These are phyloP conservation scores for Pseudochirops corinnae DNA, from an alignment of 2,797 vertebrate species.

Conservation along the genomic window DNA sequence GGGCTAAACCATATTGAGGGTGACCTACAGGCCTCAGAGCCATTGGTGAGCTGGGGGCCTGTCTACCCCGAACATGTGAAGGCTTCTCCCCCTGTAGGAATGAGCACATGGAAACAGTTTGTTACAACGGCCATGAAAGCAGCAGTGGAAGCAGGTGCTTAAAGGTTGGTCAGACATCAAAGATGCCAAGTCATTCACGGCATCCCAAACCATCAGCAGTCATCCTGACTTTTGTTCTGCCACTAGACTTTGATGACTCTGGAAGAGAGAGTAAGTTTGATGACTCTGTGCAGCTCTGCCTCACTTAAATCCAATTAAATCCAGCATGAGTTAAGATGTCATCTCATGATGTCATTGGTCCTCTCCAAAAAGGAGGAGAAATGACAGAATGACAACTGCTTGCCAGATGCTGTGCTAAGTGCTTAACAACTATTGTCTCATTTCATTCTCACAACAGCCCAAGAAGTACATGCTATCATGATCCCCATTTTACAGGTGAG, in stretches of 20 bases:
- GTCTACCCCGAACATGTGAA: neutral
- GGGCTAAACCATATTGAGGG: neutral
- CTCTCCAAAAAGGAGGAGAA: neutral
- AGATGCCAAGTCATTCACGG: too few relatives aligned
- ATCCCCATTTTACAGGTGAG: neutral
- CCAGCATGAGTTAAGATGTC: neutral
- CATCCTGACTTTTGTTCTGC: neutral
- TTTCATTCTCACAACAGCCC: neutral
- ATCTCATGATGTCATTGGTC: neutral
- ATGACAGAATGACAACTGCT: neutral
- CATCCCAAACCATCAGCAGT: too few relatives aligned
- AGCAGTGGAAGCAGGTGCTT: neutral
- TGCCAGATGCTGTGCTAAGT: neutral
- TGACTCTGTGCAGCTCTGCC: neutral
- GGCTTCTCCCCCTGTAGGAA: neutral
- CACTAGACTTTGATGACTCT: neutral
- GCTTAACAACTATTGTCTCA: neutral
- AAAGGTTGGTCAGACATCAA: neutral
- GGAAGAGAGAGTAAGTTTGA: neutral
- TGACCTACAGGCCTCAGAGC: neutral
- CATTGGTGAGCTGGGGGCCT: neutral
- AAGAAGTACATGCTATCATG: neutral
- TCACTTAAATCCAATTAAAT: neutral
- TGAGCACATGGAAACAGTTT: neutral
- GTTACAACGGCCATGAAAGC: neutral